Evolutionary conservation across 1,140 invertebrate species (phyloP), one percentile per base, ranked within the genome.

Genomic region (Drosophila bocqueti): DNA sequence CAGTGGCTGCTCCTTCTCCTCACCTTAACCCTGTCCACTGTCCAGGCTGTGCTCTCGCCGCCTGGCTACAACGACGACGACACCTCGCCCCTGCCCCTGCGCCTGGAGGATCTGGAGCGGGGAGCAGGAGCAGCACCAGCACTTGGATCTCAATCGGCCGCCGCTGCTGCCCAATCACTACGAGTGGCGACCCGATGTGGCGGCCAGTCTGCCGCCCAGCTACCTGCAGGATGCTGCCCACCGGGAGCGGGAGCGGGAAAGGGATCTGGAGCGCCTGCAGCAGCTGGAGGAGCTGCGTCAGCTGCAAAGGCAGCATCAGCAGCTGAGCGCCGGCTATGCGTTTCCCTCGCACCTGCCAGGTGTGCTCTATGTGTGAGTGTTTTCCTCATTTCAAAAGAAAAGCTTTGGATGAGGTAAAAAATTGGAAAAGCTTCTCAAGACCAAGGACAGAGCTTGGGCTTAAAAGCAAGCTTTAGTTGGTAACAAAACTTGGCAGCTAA

Each of bases 241-340:
- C 13, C 34, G 80, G 11, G 82, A 84, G 50, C 46, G 77, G 13
- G 42, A 40, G 4, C 40, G 59, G 60, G 67, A 84, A 13, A 55
- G 60, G 16, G 49, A 76, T 1, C 40, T 71, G 15, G n/a, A 76
- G 66, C 52, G 71, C 1, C 58, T 72, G 24, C 49, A 64, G 45
- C 76, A 59, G 10, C 16, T 79, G 66, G 63, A 78, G 64, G 74
- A 69, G 55, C 62, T 78, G 64, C 75, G 64, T 8, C 75, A 78
- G 29, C 50, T 77, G 52, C 84, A 89, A 11, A 52, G 66, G 36
- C 85, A 90, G 45, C 81, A 89, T 49, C 75, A 79, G 46, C 85
- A 89, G 62, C 71, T 89, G 13, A 89, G 85, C 34, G 82, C 75
- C 7, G 85, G 85, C 24, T 89, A 89, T 47, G 78, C 85, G 3